Conservation (phyloP, 2,888 invertebrate species). For the Megaustenia siamemsis region DNA sequence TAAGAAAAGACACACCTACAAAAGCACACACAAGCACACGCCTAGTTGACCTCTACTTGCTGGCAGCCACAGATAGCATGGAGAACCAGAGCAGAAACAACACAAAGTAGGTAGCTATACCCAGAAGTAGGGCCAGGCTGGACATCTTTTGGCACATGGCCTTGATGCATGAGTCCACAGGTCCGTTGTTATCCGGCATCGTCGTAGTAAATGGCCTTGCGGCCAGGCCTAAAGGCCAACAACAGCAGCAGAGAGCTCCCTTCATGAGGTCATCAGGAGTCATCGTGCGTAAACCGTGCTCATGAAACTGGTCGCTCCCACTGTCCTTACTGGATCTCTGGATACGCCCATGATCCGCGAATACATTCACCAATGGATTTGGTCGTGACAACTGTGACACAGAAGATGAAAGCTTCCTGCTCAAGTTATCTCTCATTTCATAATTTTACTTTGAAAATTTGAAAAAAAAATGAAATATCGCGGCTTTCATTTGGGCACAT, state of each 20-base stretch:
- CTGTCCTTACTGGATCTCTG: no score
- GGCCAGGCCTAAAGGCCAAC: slow-evolving; percentile 39
- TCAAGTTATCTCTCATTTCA: no score
- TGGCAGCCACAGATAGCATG: background rate
- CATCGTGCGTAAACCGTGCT: background rate
- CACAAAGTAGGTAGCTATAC: slow-evolving; percentile 17
- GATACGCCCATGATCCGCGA: no score
- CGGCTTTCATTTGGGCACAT: background rate
- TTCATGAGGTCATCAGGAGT: slow-evolving; percentile 24
- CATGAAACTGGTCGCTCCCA: slow-evolving; percentile 1
- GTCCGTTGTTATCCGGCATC: background rate
- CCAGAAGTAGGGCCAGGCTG: background rate
- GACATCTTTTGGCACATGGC: slow-evolving; percentile 11
- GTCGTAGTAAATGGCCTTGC: slow-evolving; percentile 5
- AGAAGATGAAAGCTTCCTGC: no score
- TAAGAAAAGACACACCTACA: no score
- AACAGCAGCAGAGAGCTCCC: slow-evolving; percentile 36
- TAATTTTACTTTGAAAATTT: no score
- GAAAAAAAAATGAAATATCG: no score
- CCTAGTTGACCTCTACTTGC: no score
- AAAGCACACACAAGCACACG: no score
- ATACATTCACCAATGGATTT: no score
- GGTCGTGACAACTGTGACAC: no score
- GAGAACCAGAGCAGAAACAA: background rate
- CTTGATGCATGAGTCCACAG: background rate